These are phyloP conservation scores for Phrynocephalus vlangalii DNA, from an alignment of 2,797 vertebrate genomes.

Conservation along the genomic window DNA sequence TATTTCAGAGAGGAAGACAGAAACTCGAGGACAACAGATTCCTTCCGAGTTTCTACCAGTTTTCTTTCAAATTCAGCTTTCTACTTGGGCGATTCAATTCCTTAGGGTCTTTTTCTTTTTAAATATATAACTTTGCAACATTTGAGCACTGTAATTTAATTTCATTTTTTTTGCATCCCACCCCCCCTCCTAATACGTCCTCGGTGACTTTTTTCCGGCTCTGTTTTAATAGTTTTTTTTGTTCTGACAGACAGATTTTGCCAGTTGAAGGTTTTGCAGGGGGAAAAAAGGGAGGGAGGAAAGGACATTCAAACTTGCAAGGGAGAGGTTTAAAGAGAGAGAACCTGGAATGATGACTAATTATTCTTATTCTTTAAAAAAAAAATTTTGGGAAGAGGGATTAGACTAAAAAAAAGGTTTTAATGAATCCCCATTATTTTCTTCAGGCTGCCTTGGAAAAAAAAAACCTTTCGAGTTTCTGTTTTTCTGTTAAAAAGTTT, in stretches of 20 bases:
- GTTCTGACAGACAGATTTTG: conserved; percentile 82
- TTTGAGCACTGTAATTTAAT: conserved; percentile 81
- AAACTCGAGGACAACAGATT: conserved; percentile 49
- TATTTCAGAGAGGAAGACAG: conserved; percentile 73
- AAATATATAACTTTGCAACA: conserved; percentile 74
- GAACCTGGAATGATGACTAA: conserved; percentile 75
- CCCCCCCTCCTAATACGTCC: conserved; percentile 77
- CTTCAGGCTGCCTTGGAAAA: conserved; percentile 88
- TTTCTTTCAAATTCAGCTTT: conserved; percentile 69
- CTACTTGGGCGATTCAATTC: conserved; percentile 66
- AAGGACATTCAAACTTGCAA: conserved; percentile 79
- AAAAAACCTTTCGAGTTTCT: conserved; percentile 77
- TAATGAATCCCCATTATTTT: conserved; percentile 86
- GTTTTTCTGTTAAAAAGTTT: conserved; percentile 82
- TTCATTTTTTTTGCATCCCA: conserved; percentile 76
- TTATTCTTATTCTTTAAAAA: not conserved
- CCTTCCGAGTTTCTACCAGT: not conserved
- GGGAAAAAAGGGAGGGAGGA: conserved; percentile 42
- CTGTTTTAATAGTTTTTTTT: conserved; percentile 76
- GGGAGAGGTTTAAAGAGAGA: conserved; percentile 81
- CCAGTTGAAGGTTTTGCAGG: conserved; percentile 80
- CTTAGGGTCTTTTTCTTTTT: conserved; percentile 67
- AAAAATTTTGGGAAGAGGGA: no score
- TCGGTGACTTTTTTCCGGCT: conserved; percentile 67
- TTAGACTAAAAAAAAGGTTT: conserved; percentile 80